These are phyloP conservation scores for Heliothis virescens DNA, from an alignment of 1,140 invertebrate species.

Conservation along the genomic window DNA sequence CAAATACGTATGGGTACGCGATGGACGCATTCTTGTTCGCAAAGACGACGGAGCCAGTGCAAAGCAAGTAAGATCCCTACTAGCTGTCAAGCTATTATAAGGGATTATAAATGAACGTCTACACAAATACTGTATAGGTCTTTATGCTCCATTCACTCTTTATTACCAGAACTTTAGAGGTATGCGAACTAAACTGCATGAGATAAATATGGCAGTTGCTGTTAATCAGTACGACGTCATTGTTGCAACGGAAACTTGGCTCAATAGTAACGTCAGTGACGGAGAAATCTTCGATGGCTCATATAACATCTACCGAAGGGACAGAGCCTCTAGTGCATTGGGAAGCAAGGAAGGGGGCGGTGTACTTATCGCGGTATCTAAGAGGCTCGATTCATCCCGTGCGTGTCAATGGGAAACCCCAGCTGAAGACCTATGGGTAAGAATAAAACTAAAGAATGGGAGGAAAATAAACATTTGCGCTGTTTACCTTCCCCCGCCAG, in stretches of 20 bases:
- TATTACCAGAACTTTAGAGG: conserved; percentile 24
- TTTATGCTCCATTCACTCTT: no score
- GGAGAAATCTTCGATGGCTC: background rate
- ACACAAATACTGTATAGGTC: no score
- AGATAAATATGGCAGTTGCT: background rate
- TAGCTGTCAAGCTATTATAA: background rate
- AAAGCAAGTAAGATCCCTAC: background rate
- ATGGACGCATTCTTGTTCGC: background rate
- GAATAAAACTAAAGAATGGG: background rate
- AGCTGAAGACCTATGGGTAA: background rate
- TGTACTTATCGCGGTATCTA: background rate
- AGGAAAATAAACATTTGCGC: background rate
- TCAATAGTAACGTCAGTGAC: background rate
- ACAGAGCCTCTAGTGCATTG: background rate
- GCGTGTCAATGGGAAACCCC: background rate
- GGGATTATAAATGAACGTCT: no score
- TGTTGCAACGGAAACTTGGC: background rate
- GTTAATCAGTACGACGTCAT: background rate
- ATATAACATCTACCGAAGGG: background rate
- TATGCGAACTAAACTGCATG: background rate
- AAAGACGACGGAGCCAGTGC: background rate
- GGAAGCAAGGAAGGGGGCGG: background rate
- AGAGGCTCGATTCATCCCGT: background rate
- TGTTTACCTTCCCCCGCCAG: background rate
- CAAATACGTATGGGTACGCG: background rate